phyloP scores from a whole-genome alignment of 1,140 invertebrate species.

The Plectus sambesii region DNA sequence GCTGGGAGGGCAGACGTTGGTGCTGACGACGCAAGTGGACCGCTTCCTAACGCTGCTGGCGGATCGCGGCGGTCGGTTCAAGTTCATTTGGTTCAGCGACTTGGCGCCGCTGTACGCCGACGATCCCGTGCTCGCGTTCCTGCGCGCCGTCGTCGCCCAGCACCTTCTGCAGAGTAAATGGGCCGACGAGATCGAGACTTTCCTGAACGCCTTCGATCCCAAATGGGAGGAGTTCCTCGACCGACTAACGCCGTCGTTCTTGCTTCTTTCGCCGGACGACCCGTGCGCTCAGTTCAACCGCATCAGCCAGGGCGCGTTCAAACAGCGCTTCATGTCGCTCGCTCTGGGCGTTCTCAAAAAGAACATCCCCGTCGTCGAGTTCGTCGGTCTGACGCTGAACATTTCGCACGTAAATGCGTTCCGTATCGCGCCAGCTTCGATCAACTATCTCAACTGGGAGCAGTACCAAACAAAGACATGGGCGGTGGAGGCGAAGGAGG shows the following conservation, averaged over 20 bases:
- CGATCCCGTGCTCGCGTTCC: slow-evolving; percentile 34
- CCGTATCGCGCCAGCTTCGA: slow-evolving; percentile 20
- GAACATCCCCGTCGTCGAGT: slow-evolving; percentile 34
- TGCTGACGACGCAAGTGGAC: slow-evolving; percentile 36
- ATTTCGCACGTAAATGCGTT: slow-evolving; percentile 26
- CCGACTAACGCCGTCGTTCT: slow-evolving; percentile 40
- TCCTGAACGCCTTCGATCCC: slow-evolving; percentile 32
- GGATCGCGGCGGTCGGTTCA: slow-evolving; percentile 40
- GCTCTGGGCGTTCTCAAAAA: slow-evolving; percentile 18
- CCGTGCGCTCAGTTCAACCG: slow-evolving; percentile 18
- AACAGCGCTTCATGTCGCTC: slow-evolving; percentile 23
- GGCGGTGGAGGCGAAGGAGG: background rate
- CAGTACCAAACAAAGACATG: background rate
- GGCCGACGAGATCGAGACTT: slow-evolving; percentile 25
- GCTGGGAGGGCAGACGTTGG: slow-evolving; percentile 40
- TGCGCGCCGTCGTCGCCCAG: slow-evolving; percentile 27
- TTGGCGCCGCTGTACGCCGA: slow-evolving; percentile 27
- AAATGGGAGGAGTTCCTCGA: slow-evolving; percentile 36
- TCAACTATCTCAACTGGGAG: slow-evolving; percentile 15
- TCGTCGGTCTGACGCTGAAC: slow-evolving; percentile 31
- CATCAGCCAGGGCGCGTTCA: slow-evolving; percentile 25
- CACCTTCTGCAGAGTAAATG: slow-evolving; percentile 25
- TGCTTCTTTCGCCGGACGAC: slow-evolving; percentile 35
- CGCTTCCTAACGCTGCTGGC: slow-evolving; percentile 31
- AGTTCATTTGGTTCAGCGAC: slow-evolving; percentile 39